Conservation (phyloP, 2,113 vertebrate species). For the Baryphthengus martii region DNA sequence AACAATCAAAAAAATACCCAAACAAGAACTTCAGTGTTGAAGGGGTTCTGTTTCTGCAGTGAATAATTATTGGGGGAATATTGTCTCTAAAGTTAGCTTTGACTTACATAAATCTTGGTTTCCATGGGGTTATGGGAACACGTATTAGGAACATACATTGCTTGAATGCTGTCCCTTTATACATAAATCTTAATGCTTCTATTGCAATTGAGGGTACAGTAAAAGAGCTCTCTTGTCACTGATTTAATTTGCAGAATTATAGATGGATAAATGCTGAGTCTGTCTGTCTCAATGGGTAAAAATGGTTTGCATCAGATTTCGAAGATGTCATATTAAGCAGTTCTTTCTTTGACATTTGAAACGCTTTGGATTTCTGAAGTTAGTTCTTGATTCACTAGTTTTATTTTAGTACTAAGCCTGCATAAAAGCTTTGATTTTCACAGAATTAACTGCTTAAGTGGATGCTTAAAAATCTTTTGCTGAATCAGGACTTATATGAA, state of each 20-base stretch:
- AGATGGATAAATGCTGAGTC: background rate
- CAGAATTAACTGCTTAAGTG: background rate
- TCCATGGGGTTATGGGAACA: background rate
- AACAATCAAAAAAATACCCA: background rate
- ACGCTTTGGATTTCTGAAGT: background rate
- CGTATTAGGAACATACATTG: background rate
- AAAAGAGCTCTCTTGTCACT: background rate
- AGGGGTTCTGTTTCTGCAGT: background rate
- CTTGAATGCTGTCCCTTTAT: background rate
- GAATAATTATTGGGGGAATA: background rate
- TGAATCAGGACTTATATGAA: background rate
- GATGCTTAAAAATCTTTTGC: background rate
- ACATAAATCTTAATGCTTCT: background rate
- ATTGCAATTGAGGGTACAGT: background rate
- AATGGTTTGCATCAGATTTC: background rate
- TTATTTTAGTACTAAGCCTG: background rate
- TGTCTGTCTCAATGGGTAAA: background rate
- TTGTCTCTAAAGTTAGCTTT: background rate
- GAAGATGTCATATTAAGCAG: background rate
- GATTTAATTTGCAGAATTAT: background rate
- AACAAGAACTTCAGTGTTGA: background rate
- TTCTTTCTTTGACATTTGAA: background rate
- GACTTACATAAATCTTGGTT: background rate
- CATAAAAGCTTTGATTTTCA: background rate
- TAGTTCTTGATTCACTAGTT: background rate